Evolutionary conservation across 2,888 invertebrate species (phyloP), one percentile per base, ranked within the genome.

Genomic region (Tolmerus cingulatus): DNA sequence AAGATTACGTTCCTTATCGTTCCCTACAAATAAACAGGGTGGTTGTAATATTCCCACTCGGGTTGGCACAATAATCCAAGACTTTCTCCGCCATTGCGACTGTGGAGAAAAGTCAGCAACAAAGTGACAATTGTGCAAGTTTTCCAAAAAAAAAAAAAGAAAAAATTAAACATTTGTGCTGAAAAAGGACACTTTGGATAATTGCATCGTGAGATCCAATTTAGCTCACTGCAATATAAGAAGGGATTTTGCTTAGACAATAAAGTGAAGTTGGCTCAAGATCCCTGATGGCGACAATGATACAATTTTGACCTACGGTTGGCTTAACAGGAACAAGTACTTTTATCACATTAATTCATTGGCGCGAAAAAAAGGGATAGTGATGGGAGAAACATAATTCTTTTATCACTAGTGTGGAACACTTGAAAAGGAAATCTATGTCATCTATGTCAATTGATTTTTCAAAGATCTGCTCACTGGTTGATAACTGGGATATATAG

Each of bases 161-260:
- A 19, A 57, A 23, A 34, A 76, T n/a, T 30, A 30, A 2, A 30
- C 76, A 76, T 76, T 37, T 40, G n/a, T 37, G n/a, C 76, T 40
- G 8, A 9, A 76, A 34, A 34, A 37, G 37, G 40, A 30, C 40
- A 27, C 34, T 37, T n/a, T 40, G 34, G 40, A 76, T 76, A 76
- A 76, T 76, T 76, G 76, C 76, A 76, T 76, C n/a, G 8, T 76
- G 37, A 34, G 76, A 76, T 16, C 76, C 76, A 76, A 76, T 76
- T 76, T 34, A 76, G 37, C 66, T 66, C 37, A 40, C 27, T 76
- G 76, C 19, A 8, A 37, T 16, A 5, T 37, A 76, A 76, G 40
- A 76, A 34, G n/a, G n/a, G 37, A 76, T 16, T 76, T 37, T 40
- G 19, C 7, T 76, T 34, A 37, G n/a, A 27, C 76, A 76, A 76